Base-by-base conservation (phyloP, 1,140 invertebrate genomes). In the Bombus haemorrhoidalis region DNA sequence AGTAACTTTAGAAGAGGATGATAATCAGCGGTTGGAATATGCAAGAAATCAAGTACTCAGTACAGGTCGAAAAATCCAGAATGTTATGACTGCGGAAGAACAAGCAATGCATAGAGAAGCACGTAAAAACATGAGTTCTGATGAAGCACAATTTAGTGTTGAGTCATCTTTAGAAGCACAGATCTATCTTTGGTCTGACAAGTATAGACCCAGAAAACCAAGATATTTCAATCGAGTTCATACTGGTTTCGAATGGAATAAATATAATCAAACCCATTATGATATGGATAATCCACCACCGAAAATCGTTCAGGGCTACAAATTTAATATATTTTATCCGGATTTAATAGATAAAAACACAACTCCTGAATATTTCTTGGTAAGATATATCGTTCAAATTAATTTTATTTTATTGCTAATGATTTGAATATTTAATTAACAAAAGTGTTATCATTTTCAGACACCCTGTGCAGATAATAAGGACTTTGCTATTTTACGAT, bases 261-360 rank as follows among this genome's bases (percentile, higher is more conserved):
- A 99, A 94, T 99, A 99, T 94, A 99, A 99, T 96, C 99, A 99
- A 95, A 99, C 99, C 32, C 99, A 99, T 96, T 99, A 99, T 94
- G 99, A 99, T 94, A 99, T 99, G 97, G 99, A 99, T 95, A 99
- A 99, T 96, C 99, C 99, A 64, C 99, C 99, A 32, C 99, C 99
- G 1, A 99, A 99, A 96, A 99, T 99, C 93, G 99, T 99, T 1
- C 99, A 99, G 95, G 99, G 99, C 43, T 99, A 99, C 95, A 99
- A 99, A 94, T 99, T 99, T 95, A 99, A 99, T 95, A 99, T 99
- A 87, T 99, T 99, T 95, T 99, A 99, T 96, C 99, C 99, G 0
- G 99, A 99, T 96, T 96, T 99, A 68, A 99, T 99, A 91, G 98
- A 99, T 93, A 99, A 99, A 93, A 97, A 96, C 74, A 96, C 97